Percentiles rank a stretch among this genome's conserved stretches.
These are phyloP conservation scores for Mus minutoides DNA, from an alignment of 2,797 vertebrate species.

Conservation along the genomic window DNA sequence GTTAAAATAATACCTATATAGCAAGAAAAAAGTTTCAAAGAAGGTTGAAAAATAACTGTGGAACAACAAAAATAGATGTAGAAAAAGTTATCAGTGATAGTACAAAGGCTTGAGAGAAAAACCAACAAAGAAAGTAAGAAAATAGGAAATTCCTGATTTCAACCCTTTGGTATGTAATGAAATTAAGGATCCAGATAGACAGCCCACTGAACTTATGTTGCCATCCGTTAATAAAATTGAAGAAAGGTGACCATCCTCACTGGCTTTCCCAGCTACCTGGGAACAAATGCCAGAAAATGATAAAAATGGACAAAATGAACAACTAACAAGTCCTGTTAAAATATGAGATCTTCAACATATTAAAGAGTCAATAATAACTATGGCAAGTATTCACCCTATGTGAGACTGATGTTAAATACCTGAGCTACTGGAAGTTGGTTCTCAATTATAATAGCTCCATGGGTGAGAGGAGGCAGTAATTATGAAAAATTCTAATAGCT, in stretches of 20 bases:
- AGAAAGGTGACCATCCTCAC: neutral
- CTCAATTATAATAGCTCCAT: neutral
- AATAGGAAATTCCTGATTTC: neutral
- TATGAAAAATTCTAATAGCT: neutral
- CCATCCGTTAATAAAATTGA: neutral
- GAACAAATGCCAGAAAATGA: neutral
- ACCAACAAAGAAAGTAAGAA: neutral
- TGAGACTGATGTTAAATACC: neutral
- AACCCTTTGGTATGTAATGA: neutral
- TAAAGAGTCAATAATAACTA: neutral
- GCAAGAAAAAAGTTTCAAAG: neutral
- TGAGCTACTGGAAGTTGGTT: neutral
- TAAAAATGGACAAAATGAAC: neutral
- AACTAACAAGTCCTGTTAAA: neutral
- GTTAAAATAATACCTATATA: neutral
- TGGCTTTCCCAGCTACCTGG: neutral
- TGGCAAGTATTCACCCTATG: neutral
- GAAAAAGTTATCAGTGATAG: neutral
- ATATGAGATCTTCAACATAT: neutral
- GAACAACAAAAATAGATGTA: neutral
- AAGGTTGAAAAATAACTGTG: neutral
- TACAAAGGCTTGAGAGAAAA: neutral
- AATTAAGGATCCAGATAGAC: neutral
- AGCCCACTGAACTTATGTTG: neutral
- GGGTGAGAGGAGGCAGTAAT: neutral